Evolutionary conservation across 2,888 invertebrate species (phyloP), one percentile per base, ranked within the genome.

Genomic region (Trissolcus brochymenae): DNA sequence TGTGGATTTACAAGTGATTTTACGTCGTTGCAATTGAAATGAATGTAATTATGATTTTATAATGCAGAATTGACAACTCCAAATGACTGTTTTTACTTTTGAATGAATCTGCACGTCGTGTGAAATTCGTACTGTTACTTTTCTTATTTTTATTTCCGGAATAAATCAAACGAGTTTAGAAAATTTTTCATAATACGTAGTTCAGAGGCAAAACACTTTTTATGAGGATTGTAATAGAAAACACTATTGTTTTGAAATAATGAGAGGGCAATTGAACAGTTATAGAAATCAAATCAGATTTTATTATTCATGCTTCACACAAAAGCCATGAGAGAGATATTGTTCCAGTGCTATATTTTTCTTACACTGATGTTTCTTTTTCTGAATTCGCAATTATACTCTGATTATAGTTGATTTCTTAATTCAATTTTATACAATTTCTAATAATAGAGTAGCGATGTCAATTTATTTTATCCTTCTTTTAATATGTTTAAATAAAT

Each of bases 271-370:
- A 70, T 56, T 60, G 61, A 70, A 62, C 62, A 56, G 46, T 56
- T 56, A 55, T 62, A 70, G 50, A 56, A 61, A 70, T 54, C 14
- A 17, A 70, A 70, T 70, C 62, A 70, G 62, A 61, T 70, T 55
- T 49, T 43, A 16, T 16, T 54, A 59, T 60, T 68, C 54, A 60
- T 46, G 60, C 29, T 70, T 61, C 54, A 35, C 25, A 54, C 54
- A 60, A 67, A 60, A 17, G 17, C 54, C 53, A 59, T 59, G 53
- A 21, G 67, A 67, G 59, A 2, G 40, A 25, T 35, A 35, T 35
- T 35, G 35, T 35, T 35, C 35, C 35, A 35, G 35, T 9, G 9
- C 35, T 35, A 35, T 6, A 11, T 35, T 35, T 35, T 11, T 35
- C 35, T 35, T 35, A 35, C 35, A 35, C 35, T 35, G 35, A 25